Percentiles rank a stretch among this genome's conserved stretches.
Conservation (phyloP, 2,888 invertebrate genomes). For the Microchrysa polita region DNA sequence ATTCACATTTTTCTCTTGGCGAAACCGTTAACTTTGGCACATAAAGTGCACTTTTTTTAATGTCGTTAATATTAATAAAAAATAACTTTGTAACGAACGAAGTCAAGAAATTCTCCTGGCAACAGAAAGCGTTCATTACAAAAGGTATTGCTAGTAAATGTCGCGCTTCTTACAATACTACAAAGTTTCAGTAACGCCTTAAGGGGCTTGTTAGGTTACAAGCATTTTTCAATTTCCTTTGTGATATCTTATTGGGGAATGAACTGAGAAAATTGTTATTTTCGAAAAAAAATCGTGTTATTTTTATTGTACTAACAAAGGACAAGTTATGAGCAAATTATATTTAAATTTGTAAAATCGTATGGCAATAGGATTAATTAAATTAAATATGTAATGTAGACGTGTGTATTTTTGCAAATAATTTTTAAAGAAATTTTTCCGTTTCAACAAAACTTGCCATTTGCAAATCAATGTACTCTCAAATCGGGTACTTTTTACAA, state of each 20-base stretch:
- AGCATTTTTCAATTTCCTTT: too few relatives aligned
- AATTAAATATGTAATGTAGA: too few relatives aligned
- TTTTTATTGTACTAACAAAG: too few relatives aligned
- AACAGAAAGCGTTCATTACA: constrained; percentile 14
- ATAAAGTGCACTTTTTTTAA: constrained; percentile 48
- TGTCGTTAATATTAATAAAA: constrained; percentile 50
- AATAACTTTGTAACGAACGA: constrained; percentile 47
- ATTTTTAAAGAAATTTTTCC: too few relatives aligned
- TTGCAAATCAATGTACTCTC: too few relatives aligned
- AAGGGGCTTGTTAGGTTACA: background rate
- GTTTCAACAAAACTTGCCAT: too few relatives aligned
- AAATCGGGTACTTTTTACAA: too few relatives aligned
- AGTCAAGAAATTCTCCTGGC: constrained; percentile 6
- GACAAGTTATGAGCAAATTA: too few relatives aligned
- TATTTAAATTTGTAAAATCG: too few relatives aligned
- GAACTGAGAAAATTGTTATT: background rate
- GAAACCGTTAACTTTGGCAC: constrained; percentile 45
- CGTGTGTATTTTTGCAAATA: too few relatives aligned
- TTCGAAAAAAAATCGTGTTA: too few relatives aligned
- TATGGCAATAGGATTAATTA: too few relatives aligned
- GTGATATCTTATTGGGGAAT: background rate
- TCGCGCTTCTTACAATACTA: constrained; percentile 5
- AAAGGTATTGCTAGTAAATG: background rate
- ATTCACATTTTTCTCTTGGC: constrained; percentile 12
- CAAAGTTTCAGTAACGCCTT: constrained; percentile 8